Conservation (phyloP, 2,888 invertebrate species). For the Ecliptopera silaceata region DNA sequence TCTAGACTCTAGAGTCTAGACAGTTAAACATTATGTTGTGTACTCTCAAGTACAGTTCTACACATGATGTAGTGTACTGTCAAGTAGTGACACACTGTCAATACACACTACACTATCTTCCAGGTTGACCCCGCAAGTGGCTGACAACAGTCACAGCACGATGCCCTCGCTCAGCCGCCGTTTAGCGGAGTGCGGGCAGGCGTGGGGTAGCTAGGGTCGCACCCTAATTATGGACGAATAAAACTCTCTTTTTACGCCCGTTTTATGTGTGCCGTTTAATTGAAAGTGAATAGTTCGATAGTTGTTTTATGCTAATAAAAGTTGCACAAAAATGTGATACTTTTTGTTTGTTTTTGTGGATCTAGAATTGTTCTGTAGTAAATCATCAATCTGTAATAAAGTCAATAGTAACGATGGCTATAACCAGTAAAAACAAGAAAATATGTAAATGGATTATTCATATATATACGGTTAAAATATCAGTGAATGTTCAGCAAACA, state of each 20-base stretch:
- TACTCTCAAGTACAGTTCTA: too few relatives aligned
- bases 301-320: constrained; percentile 25
- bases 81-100: neutral
- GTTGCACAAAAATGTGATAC: neutral
- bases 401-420: too few relatives aligned
- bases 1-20: too few relatives aligned
- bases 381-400: too few relatives aligned
- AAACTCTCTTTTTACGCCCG: constrained; percentile 67
- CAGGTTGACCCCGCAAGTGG: constrained; percentile 11
- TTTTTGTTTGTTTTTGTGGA: neutral
- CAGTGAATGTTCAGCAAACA: too few relatives aligned
- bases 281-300: constrained; percentile 50
- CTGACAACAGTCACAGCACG: constrained; percentile 20
- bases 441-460: too few relatives aligned
- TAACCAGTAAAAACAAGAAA: too few relatives aligned
- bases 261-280: constrained; percentile 62
- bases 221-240: constrained; percentile 74
- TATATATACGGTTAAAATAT: too few relatives aligned
- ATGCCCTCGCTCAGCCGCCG: constrained; percentile 28
- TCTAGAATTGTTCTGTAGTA: neutral
- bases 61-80: too few relatives aligned
- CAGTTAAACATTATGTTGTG: too few relatives aligned
- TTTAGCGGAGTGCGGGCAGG: constrained; percentile 25
- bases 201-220: constrained; percentile 45
- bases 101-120: neutral